A percentile compares a stretch with the other conserved stretches of the same genome.
Conservation (phyloP, 2,113 vertebrate genomes). For the Megaceryle torquata region DNA sequence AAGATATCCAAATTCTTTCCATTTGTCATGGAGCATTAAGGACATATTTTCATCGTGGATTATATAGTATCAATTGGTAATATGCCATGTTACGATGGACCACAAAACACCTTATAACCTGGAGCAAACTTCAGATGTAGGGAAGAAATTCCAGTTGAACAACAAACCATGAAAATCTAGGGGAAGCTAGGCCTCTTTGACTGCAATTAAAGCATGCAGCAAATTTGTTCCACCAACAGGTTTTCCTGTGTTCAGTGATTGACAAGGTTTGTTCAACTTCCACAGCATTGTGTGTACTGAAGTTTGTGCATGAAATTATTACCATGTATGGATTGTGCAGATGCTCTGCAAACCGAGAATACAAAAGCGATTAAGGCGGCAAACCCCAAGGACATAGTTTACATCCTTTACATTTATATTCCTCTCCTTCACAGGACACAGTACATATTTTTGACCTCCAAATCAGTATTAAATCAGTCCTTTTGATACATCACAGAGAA, state of each 20-base stretch:
- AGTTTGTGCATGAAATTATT: constrained; percentile 26
- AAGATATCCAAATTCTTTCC: constrained; percentile 8
- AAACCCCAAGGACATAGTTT: background rate
- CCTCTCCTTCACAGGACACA: background rate
- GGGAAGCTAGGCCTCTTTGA: constrained; percentile 17
- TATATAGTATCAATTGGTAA: background rate
- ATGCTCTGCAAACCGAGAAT: background rate
- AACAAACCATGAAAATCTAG: constrained; percentile 32
- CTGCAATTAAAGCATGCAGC: constrained; percentile 41
- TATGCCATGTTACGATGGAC: background rate
- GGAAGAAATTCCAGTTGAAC: background rate
- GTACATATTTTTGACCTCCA: background rate
- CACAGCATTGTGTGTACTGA: accelerated
- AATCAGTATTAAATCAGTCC: background rate
- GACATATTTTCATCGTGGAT: background rate
- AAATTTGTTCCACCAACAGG: constrained; percentile 43
- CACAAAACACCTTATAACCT: constrained; percentile 16
- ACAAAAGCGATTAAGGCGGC: background rate
- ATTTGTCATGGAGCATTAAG: constrained; percentile 25
- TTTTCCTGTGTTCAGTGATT: background rate
- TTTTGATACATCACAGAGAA: background rate
- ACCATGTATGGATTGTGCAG: background rate
- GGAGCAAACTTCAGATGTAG: constrained; percentile 10
- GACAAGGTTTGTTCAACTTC: constrained; percentile 39
- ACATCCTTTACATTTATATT: background rate